These are phyloP conservation scores for Ladona fulva DNA, from an alignment of 1,140 invertebrate genomes.

Conservation along the genomic window DNA sequence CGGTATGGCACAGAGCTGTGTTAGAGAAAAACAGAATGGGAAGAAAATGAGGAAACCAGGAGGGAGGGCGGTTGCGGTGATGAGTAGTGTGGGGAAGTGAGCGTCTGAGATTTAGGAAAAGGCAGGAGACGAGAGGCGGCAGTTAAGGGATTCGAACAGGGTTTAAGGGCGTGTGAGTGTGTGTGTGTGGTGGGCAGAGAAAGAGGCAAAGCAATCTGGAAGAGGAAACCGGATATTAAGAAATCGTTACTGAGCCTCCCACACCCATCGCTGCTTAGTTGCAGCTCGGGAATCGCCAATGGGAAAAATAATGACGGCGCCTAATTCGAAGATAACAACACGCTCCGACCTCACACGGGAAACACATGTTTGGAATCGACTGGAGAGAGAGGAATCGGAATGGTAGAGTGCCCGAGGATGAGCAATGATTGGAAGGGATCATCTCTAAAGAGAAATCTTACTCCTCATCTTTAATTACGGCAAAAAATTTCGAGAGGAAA, in stretches of 20 bases:
- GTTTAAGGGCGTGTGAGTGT: background rate
- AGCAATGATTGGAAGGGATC: background rate
- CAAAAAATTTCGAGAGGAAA: no score
- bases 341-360: background rate
- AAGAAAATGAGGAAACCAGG: no score
- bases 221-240: background rate
- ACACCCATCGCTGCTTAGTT: background rate
- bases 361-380: background rate
- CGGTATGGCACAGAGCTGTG: no score
- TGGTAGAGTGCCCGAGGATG: background rate
- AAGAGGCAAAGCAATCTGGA: background rate
- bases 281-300: background rate
- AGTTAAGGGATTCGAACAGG: background rate
- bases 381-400: background rate
- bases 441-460: no score
- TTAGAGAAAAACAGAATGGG: no score
- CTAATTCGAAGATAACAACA: conserved; percentile 10
- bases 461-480: no score
- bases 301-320: background rate
- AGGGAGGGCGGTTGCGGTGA: no score
- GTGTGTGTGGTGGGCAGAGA: background rate
- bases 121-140: background rate
- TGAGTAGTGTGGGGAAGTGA: no score
- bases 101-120: background rate
- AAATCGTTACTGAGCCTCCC: background rate